These are phyloP conservation scores for Acridotheres tristis DNA, from an alignment of 2,797 vertebrate species.

Conservation along the genomic window DNA sequence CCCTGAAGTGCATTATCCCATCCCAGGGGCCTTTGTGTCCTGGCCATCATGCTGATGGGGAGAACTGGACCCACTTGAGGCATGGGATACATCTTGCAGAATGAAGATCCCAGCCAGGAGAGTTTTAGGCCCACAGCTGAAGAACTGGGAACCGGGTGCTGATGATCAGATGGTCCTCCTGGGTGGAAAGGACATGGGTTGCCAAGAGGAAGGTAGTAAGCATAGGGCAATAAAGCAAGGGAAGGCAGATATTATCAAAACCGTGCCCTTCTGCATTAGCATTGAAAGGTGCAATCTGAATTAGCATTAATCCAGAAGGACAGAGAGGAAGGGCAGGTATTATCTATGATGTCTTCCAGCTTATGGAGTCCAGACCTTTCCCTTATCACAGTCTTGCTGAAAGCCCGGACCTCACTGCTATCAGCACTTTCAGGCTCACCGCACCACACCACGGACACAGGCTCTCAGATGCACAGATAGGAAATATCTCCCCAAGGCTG, in stretches of 20 bases:
- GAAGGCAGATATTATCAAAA: not conserved
- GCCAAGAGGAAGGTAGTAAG: not conserved
- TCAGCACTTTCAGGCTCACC: not conserved
- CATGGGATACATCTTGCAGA: fast-evolving
- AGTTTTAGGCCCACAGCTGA: not conserved
- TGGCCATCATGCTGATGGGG: not conserved
- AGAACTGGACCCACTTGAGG: not conserved
- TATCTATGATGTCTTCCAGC: not conserved
- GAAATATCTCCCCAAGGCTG: not conserved
- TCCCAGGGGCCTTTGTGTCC: not conserved
- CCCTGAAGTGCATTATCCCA: fast-evolving
- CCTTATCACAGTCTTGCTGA: not conserved
- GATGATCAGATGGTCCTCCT: not conserved
- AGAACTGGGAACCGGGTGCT: not conserved
- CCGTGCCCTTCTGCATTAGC: not conserved
- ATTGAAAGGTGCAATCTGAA: not conserved
- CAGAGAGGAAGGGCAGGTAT: not conserved
- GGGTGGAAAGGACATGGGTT: not conserved
- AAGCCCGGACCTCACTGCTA: not conserved
- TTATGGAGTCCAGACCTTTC: not conserved
- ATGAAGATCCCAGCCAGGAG: not conserved
- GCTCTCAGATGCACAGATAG: not conserved
- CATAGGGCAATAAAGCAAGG: not conserved
- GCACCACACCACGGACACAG: fast-evolving
- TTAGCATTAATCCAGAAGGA: not conserved